Conservation (phyloP, 2,888 invertebrate species). For the Cyclophora albipunctata region DNA sequence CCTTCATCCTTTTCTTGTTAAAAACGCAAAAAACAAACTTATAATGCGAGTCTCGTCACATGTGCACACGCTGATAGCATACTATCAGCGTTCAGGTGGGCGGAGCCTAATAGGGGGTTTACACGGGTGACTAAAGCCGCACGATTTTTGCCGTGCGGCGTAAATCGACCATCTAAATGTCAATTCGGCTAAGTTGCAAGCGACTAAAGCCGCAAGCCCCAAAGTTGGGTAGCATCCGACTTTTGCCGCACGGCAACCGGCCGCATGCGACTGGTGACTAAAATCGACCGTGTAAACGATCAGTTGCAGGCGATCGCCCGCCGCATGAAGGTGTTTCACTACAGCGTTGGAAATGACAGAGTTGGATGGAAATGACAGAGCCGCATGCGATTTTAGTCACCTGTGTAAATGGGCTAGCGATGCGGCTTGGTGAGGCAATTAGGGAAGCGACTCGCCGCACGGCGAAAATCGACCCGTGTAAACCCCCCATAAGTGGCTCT, state of each 20-base stretch:
- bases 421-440: constrained; percentile 25
- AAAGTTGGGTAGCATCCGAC: constrained; percentile 34
- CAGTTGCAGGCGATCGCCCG: constrained; percentile 19
- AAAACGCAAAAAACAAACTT: too few species aligned
- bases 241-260: constrained; percentile 30
- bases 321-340: constrained; percentile 10
- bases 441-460: constrained; percentile 27
- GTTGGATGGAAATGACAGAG: constrained; percentile 31
- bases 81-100: too few species aligned
- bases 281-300: constrained; percentile 12
- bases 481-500: too few species aligned
- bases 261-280: constrained; percentile 25
- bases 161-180: constrained; percentile 21
- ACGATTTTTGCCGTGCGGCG: constrained; percentile 22
- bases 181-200: constrained; percentile 30
- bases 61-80: too few species aligned
- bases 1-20: too few species aligned
- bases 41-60: too few species aligned
- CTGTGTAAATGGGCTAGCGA: constrained; percentile 33
- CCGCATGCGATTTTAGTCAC: constrained; percentile 35
- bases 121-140: constrained; percentile 28
- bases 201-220: constrained; percentile 34
- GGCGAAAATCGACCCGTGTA: constrained; percentile 36
- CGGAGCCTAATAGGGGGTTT: constrained; percentile 11
- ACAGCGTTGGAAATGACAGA: too few species aligned